A percentile compares a stretch with the other conserved stretches of the same genome.
These are phyloP conservation scores for Arothron firmamentum DNA, from an alignment of 2,113 vertebrate genomes.

Conservation along the genomic window DNA sequence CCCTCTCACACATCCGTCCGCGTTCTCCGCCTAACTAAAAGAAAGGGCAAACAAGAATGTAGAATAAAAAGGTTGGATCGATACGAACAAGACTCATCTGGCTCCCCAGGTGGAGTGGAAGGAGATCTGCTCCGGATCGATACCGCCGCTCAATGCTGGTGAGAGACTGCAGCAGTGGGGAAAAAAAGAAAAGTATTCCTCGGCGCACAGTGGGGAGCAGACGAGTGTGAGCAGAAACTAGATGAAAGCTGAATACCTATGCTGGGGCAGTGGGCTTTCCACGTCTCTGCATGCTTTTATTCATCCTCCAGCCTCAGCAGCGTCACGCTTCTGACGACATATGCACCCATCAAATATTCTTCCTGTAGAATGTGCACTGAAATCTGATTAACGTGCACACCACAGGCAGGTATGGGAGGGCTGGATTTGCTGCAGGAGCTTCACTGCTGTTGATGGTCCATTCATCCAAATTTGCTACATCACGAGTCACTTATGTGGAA, in stretches of 20 bases:
- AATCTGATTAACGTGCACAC: too few species aligned
- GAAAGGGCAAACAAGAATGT: conserved; percentile 54
- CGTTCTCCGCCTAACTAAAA: conserved; percentile 43
- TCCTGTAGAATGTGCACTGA: background rate
- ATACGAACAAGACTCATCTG: conserved; percentile 70
- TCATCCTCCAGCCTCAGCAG: too few species aligned
- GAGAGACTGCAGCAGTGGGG: conserved; percentile 68
- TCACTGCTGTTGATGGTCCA: conserved; percentile 20
- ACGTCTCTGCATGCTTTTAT: conserved; percentile 55
- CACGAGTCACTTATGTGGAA: conserved; percentile 16
- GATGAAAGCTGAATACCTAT: conserved; percentile 59
- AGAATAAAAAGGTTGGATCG: conserved; percentile 66
- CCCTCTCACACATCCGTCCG: conserved; percentile 38
- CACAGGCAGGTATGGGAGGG: conserved; percentile 14
- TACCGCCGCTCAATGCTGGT: conserved; percentile 65
- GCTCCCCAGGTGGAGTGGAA: conserved; percentile 69
- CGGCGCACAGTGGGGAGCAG: conserved; percentile 50
- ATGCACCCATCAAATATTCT: too few species aligned
- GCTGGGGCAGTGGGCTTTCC: conserved; percentile 32
- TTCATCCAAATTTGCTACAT: conserved; percentile 29
- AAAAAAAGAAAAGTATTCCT: conserved; percentile 61
- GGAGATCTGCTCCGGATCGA: conserved; percentile 70
- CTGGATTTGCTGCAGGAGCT: conserved; percentile 37
- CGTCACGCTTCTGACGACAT: too few species aligned
- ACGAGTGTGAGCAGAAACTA: conserved; percentile 56